Base-by-base conservation (phyloP, 2,113 vertebrate species). In the Crotalus viridis region DNA sequence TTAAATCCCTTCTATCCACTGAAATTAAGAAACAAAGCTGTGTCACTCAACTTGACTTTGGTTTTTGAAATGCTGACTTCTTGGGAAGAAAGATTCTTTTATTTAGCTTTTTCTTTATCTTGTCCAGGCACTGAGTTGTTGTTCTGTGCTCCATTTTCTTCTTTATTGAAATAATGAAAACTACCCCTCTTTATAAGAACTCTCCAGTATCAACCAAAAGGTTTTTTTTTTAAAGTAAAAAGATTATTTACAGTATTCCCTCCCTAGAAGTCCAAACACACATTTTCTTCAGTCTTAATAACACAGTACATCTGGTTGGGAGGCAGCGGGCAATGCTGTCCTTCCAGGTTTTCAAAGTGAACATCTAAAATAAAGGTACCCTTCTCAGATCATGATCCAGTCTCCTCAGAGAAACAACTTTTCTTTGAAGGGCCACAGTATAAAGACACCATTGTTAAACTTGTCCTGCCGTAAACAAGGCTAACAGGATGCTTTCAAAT, bases 131-230 rank as follows among this genome's bases (percentile, higher is more conserved):
- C 94, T 85, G 94, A 92, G 95, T 94, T 96, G 96, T 97, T 95
- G 94, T 89, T 97, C 95, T 94, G 95, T 97, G 96, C 97, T 96
- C 95, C 92, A 92, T 95, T 96, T 96, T 97, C 95, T 97, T 96
- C 92, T 94, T 94, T 91, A 95, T 97, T 97, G 97, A 97, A 98
- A 98, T 97, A 98, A 98, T 98, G 98, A 98, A 98, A 98, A 98
- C 98, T 97, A 97, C 98, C 97, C 98, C 97, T 98, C 98, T 98
- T 95, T 97, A 96, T 98, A 97, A 97, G 96, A 98, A 97, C 97
- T 98, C 97, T 98, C 97, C 97, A 98, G 97, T 98, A 98, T 98
- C 98, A 97, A 97, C 97, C 98, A 98, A 98, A 98, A 96, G 96
- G 28, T 33, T n/a, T 69, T 97, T 97, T 98, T 96, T 95, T 97